Evolutionary conservation across 2,797 vertebrate genomes (phyloP).

Genomic region (Premnoplex brunnescens): DNA sequence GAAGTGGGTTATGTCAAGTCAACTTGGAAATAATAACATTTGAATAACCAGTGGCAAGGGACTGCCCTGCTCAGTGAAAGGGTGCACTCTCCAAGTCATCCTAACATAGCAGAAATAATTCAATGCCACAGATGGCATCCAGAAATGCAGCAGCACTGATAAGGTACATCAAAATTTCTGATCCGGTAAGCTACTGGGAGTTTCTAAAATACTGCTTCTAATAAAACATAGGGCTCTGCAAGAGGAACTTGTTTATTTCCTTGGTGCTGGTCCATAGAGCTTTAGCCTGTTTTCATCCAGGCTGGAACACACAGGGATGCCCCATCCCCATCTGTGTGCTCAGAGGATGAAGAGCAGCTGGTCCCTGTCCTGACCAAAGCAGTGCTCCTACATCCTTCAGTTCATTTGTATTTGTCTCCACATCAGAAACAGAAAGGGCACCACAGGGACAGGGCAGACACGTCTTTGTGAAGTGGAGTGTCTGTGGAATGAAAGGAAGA

Average conservation of each 20-base stretch:
- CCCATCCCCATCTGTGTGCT: not conserved
- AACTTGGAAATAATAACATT: not conserved
- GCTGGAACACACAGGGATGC: not conserved
- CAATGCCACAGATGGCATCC: fast-evolving
- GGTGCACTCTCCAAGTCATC: not conserved
- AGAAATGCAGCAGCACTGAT: not conserved
- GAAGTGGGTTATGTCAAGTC: not conserved
- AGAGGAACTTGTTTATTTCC: not conserved
- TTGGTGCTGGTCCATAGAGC: not conserved
- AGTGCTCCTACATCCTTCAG: not conserved
- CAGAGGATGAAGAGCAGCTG: not conserved
- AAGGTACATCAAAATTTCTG: not conserved
- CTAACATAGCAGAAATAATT: not conserved
- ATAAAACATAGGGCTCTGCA: not conserved
- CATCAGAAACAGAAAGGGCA: not conserved
- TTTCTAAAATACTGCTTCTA: not conserved
- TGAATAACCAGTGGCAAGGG: not conserved
- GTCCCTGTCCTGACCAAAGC: not conserved
- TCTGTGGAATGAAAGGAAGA: not conserved
- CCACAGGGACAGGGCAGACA: not conserved
- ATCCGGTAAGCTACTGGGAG: not conserved
- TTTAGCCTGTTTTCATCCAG: not conserved
- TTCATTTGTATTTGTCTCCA: not conserved
- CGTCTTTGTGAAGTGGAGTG: not conserved
- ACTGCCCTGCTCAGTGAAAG: not conserved